These are phyloP conservation scores for Coryphaenoides rupestris DNA, from an alignment of 2,113 vertebrate genomes.

Conservation along the genomic window DNA sequence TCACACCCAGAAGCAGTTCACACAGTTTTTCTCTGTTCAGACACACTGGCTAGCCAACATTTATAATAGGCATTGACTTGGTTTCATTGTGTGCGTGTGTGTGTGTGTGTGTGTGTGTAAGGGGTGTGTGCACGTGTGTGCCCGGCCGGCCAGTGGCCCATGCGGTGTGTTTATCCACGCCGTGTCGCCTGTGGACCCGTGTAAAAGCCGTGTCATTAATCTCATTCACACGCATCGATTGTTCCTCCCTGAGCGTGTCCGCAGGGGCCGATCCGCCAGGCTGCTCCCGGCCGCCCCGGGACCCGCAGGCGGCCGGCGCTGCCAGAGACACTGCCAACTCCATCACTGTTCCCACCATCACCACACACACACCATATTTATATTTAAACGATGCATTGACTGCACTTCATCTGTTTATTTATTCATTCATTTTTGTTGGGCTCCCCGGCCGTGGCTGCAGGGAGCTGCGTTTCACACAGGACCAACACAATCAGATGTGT, in stretches of 20 bases:
- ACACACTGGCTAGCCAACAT: not conserved
- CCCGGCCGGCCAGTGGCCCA: too few relatives aligned
- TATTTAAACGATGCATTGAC: too few relatives aligned
- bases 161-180: conserved; percentile 14
- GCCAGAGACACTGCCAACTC: conserved; percentile 20
- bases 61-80: not conserved
- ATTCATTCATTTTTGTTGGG: not conserved
- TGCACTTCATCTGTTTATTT: conserved; percentile 1
- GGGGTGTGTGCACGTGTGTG: too few relatives aligned
- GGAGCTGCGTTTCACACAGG: too few relatives aligned
- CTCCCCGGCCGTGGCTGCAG: too few relatives aligned
- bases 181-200: conserved; percentile 18
- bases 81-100: not conserved
- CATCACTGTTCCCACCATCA: conserved; percentile 2
- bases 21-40: not conserved
- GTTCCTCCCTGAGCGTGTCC: not conserved
- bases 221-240: conserved; percentile 34
- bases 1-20: not conserved
- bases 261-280: too few relatives aligned
- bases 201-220: conserved; percentile 37
- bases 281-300: too few relatives aligned
- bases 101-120: not conserved
- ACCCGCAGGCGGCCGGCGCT: not conserved
- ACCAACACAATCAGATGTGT: too few relatives aligned
- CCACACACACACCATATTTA: too few relatives aligned